Conservation (phyloP, 2,113 vertebrate genomes). For the Glaucidium brasilianum region DNA sequence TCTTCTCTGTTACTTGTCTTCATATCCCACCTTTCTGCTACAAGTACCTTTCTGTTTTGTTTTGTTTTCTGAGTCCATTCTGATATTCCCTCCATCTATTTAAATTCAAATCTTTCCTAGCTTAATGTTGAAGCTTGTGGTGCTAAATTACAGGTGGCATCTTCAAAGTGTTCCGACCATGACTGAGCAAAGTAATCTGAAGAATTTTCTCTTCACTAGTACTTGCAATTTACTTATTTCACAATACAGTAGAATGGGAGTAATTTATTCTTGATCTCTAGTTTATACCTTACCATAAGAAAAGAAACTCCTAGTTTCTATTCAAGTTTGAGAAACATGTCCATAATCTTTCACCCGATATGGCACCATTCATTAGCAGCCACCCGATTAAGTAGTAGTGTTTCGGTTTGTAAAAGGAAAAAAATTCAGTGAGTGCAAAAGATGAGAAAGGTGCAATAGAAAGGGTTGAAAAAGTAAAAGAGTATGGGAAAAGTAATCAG, state of each 20-base stretch:
- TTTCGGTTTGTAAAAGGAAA: background rate
- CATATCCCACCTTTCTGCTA: background rate
- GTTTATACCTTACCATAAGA: background rate
- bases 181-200: background rate
- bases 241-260: background rate
- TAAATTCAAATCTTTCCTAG: background rate
- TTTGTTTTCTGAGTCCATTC: background rate
- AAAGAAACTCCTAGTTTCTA: background rate
- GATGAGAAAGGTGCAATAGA: background rate
- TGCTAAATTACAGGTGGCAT: background rate
- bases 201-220: background rate
- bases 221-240: background rate
- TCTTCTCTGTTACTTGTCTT: background rate
- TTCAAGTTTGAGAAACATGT: background rate
- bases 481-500: background rate
- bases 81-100: background rate
- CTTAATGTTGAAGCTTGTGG: background rate
- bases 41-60: background rate
- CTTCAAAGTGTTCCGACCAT: background rate
- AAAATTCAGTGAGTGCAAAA: background rate
- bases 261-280: background rate
- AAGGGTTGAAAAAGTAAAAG: background rate
- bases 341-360: background rate
- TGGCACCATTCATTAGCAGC: background rate
- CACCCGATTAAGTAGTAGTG: background rate